These are phyloP conservation scores for Drosophila parvula DNA, from an alignment of 1,140 invertebrate genomes.

Conservation along the genomic window DNA sequence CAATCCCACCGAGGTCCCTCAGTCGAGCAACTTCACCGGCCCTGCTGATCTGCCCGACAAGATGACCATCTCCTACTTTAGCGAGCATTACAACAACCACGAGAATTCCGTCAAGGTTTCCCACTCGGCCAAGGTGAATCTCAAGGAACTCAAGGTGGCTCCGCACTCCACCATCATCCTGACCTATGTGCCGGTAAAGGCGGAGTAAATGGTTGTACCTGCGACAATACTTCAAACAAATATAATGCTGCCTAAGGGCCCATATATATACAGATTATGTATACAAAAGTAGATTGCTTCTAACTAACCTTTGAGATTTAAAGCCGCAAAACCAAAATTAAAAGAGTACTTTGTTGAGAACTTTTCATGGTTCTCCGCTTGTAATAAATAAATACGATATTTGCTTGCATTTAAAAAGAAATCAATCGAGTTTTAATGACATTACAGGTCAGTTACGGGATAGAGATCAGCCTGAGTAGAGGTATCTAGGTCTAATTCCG, in stretches of 20 bases:
- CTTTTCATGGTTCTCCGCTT: conserved; percentile 16
- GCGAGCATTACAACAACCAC: conserved; percentile 85
- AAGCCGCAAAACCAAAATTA: conserved; percentile 38
- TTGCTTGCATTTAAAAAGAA: conserved; percentile 56
- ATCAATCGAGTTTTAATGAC: not conserved
- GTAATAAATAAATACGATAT: conserved; percentile 45
- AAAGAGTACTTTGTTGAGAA: conserved; percentile 37
- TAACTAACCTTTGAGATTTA: conserved; percentile 38
- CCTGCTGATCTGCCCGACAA: conserved; percentile 85
- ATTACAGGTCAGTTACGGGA: not conserved
- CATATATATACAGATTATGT: conserved; percentile 20
- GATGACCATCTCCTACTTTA: conserved; percentile 86
- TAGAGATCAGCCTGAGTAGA: not conserved
- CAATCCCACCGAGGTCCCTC: conserved; percentile 85
- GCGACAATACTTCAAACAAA: not conserved
- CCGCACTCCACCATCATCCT: conserved; percentile 84
- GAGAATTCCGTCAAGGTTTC: conserved; percentile 81
- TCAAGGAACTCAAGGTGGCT: conserved; percentile 75
- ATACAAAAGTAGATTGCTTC: conserved; percentile 32
- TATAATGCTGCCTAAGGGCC: conserved; percentile 20
- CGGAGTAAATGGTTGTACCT: conserved; percentile 41
- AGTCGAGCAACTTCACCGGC: conserved; percentile 84
- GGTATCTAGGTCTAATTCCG: conserved; percentile 3
- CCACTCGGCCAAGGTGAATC: conserved; percentile 50
- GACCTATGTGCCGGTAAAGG: conserved; percentile 84